phyloP scores from a whole-genome alignment of 2,797 vertebrate species.

The Enteromius afrohamiltoni region DNA sequence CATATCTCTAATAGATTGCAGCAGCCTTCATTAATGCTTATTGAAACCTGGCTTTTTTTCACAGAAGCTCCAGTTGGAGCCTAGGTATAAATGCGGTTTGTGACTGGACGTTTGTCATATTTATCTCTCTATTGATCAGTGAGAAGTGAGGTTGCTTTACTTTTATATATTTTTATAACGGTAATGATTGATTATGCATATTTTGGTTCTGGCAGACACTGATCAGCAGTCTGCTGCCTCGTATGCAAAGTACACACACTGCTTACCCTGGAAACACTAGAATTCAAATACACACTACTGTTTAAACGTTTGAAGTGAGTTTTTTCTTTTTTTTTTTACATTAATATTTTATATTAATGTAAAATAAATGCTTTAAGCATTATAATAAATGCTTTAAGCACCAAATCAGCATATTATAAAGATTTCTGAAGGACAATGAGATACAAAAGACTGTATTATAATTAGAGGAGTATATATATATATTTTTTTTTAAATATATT shows the following conservation, averaged over 20 bases:
- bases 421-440: neutral
- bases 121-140: conserved; percentile 29
- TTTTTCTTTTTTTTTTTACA: too few relatives aligned
- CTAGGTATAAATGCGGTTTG: neutral
- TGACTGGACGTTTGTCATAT: conserved; percentile 37
- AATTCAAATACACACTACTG: neutral
- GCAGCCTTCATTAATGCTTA: conserved; percentile 60
- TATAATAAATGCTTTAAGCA: too few relatives aligned
- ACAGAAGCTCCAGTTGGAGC: neutral
- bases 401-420: too few relatives aligned
- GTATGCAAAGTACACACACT: neutral
- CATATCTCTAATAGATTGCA: conserved; percentile 62
- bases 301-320: neutral
- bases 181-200: conserved; percentile 14
- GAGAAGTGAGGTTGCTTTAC: conserved; percentile 9
- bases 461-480: too few relatives aligned
- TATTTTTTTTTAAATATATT: too few relatives aligned
- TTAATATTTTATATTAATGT: neutral
- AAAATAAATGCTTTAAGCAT: too few relatives aligned
- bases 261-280: neutral
- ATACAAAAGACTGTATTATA: neutral
- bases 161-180: conserved; percentile 20
- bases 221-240: neutral
- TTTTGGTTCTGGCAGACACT: conserved; percentile 3
- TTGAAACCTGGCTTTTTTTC: conserved; percentile 49